Evolutionary conservation across 2,888 invertebrate genomes (phyloP).

Genomic region (Thelaira solivaga): DNA sequence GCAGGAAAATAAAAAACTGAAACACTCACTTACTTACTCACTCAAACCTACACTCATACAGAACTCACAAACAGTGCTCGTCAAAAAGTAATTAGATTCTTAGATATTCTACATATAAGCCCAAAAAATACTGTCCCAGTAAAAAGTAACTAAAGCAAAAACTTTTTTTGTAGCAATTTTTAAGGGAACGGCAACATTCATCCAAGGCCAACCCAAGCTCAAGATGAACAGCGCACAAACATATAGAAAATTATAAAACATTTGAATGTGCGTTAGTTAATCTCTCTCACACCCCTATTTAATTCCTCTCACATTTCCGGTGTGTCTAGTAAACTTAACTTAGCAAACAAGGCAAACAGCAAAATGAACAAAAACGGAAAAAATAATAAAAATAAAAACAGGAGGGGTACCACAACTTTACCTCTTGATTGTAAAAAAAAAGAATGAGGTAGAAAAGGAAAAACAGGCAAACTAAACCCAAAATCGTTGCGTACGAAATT

Average conservation of each 20-base stretch:
- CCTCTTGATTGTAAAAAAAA: too few species aligned
- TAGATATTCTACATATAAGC: constrained; percentile 71
- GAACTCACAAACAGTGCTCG: constrained; percentile 65
- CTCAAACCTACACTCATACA: background rate
- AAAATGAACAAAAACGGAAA: background rate
- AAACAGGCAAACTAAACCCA: constrained; percentile 25
- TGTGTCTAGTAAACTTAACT: constrained; percentile 42
- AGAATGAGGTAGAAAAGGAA: too few species aligned
- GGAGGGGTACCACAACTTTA: constrained; percentile 26
- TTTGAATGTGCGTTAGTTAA: constrained; percentile 42
- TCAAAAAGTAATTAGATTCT: constrained; percentile 74
- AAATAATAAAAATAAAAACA: constrained; percentile 27
- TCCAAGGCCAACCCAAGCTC: constrained; percentile 3
- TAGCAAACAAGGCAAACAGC: background rate
- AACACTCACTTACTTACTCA: background rate
- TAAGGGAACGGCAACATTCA: constrained; percentile 22
- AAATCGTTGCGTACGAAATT: background rate
- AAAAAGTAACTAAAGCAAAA: constrained; percentile 36
- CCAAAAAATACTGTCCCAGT: constrained; percentile 64
- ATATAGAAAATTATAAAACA: constrained; percentile 34
- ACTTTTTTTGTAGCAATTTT: background rate
- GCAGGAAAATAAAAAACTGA: background rate
- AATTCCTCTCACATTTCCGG: constrained; percentile 51
- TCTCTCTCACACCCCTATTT: constrained; percentile 49
- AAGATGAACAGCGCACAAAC: constrained; percentile 41